These are phyloP conservation scores for Fundulus diaphanus DNA, from an alignment of 2,797 vertebrate genomes.

Conservation along the genomic window DNA sequence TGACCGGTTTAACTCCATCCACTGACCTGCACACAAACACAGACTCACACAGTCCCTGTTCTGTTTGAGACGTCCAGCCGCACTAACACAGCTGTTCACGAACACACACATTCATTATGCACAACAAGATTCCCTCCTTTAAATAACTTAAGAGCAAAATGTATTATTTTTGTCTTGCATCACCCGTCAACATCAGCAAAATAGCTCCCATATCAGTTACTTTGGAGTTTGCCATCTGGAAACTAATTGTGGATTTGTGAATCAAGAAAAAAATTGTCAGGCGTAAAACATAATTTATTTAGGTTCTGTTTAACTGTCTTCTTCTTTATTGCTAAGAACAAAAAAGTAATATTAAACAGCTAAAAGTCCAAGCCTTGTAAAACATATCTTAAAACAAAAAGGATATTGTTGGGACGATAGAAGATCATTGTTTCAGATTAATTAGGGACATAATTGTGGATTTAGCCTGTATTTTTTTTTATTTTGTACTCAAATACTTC, in stretches of 20 bases:
- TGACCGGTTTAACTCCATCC: constrained; percentile 59
- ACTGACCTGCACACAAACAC: constrained; percentile 42
- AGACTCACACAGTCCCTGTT: background rate
- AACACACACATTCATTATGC: background rate
- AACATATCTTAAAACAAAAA: background rate
- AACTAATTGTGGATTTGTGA: too few relatives aligned
- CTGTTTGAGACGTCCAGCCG: constrained; percentile 11
- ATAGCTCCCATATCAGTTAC: too few relatives aligned
- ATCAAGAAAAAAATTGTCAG: too few relatives aligned
- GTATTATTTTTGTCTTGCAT: background rate
- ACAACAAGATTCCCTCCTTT: background rate
- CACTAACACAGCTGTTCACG: constrained; percentile 6
- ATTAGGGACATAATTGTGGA: too few relatives aligned
- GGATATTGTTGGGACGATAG: background rate
- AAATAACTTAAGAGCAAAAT: background rate
- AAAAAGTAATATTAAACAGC: too few relatives aligned
- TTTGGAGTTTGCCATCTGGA: too few relatives aligned
- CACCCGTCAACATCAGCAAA: background rate
- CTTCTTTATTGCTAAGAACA: too few relatives aligned
- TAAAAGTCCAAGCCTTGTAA: background rate
- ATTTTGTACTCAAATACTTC: too few relatives aligned
- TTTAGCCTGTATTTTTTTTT: too few relatives aligned
- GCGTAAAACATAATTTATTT: too few relatives aligned
- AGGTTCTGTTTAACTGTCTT: too few relatives aligned
- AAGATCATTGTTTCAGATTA: background rate